These are phyloP conservation scores for Rhea americana DNA, from an alignment of 2,113 vertebrate species.

Conservation along the genomic window DNA sequence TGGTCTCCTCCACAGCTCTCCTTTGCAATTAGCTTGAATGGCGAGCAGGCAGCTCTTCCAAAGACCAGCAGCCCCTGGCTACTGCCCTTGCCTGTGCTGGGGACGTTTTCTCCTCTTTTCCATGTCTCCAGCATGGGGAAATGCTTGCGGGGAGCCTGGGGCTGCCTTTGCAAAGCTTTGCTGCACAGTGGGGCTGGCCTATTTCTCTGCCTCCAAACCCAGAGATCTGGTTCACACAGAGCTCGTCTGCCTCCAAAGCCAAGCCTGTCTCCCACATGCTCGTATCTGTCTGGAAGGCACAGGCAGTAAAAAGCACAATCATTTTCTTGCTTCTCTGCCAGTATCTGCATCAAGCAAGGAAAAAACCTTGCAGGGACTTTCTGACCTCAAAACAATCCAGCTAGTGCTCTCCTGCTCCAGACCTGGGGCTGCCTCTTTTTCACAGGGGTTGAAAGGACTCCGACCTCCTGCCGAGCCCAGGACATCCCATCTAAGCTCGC, in stretches of 20 bases:
- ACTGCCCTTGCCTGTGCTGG: not conserved
- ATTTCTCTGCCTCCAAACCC: not conserved
- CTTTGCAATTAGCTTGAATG: not conserved
- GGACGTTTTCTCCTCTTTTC: not conserved
- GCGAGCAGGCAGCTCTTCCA: not conserved
- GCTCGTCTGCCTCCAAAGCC: not conserved
- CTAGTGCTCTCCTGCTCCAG: not conserved
- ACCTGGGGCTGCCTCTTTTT: not conserved
- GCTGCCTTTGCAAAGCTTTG: not conserved
- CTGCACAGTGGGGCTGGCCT: not conserved
- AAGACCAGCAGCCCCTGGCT: not conserved
- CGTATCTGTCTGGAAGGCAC: not conserved
- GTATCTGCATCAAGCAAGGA: not conserved
- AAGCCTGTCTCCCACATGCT: not conserved
- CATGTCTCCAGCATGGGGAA: not conserved
- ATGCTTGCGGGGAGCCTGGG: not conserved
- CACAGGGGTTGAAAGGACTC: not conserved
- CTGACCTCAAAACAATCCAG: not conserved
- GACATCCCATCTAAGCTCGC: not conserved
- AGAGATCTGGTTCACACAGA: not conserved
- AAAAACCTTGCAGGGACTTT: not conserved
- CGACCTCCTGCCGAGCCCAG: not conserved
- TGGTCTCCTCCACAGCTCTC: fast-evolving
- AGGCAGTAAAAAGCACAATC: not conserved
- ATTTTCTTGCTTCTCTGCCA: not conserved